Evolutionary conservation across 2,113 vertebrate genomes (phyloP).

Genomic region (Chiloscyllium plagiosum): DNA sequence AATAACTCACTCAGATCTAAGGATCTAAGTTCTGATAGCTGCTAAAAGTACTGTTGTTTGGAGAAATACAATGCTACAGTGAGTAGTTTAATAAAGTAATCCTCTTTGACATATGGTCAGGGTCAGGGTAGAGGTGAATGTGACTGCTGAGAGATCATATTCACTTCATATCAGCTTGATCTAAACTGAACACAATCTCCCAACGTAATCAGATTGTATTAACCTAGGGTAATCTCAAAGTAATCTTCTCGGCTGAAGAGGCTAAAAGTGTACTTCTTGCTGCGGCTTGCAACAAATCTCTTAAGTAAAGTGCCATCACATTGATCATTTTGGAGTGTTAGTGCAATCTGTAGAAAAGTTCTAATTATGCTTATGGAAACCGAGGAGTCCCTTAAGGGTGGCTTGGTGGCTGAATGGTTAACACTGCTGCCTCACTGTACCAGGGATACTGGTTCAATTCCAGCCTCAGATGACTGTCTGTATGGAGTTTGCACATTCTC

Average conservation of each 20-base stretch:
- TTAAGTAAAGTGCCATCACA: background rate
- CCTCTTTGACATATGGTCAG: slow-evolving; percentile 14
- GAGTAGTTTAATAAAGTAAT: background rate
- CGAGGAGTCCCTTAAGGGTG: too few species aligned
- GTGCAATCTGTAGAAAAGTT: background rate
- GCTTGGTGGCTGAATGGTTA: too few species aligned
- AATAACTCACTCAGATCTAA: background rate
- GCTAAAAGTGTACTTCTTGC: slow-evolving; percentile 15
- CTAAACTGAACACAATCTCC: background rate
- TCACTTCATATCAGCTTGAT: slow-evolving; percentile 28
- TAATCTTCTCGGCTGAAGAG: background rate
- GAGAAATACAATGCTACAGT: background rate
- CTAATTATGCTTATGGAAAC: background rate
- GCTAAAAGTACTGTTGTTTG: background rate
- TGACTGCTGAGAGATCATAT: slow-evolving; percentile 21
- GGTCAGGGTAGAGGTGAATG: background rate
- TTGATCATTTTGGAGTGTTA: background rate
- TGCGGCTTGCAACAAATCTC: background rate
- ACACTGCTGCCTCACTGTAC: too few species aligned
- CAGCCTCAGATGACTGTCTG: too few species aligned
- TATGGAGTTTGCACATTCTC: too few species aligned
- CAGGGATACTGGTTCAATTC: too few species aligned
- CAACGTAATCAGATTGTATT: slow-evolving; percentile 9
- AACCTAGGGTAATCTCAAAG: background rate
- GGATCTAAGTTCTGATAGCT: slow-evolving; percentile 10